phyloP scores from a whole-genome alignment of 2,113 vertebrate genomes.

The Onychostoma macrolepis region DNA sequence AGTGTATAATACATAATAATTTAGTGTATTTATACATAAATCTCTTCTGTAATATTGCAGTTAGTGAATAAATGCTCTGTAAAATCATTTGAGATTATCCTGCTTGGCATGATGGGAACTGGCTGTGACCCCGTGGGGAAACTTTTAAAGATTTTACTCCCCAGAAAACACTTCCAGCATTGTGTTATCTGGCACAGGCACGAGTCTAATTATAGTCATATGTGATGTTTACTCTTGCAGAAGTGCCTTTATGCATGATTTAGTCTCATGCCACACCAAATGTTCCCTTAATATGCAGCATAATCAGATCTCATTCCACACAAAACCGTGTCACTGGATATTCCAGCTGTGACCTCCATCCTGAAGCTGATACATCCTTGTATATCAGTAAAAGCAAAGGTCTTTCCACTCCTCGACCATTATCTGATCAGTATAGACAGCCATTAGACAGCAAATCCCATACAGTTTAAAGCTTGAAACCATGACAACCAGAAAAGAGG shows the following conservation, averaged over 20 bases:
- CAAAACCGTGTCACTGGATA: not conserved
- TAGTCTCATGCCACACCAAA: slow-evolving; percentile 26
- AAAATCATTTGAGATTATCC: not conserved
- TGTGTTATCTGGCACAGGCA: slow-evolving; percentile 9
- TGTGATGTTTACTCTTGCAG: slow-evolving; percentile 39
- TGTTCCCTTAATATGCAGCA: slow-evolving; percentile 22
- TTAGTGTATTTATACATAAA: not conserved
- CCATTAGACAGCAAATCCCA: slow-evolving; percentile 6
- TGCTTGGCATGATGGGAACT: not conserved
- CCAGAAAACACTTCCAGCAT: not conserved
- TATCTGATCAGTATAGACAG: not conserved
- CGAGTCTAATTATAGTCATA: slow-evolving; percentile 3
- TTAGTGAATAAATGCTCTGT: not conserved
- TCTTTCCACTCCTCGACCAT: not conserved
- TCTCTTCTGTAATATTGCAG: not conserved
- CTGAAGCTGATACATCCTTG: not conserved
- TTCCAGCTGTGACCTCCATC: slow-evolving; percentile 19
- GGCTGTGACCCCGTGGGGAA: not conserved
- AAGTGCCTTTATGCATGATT: slow-evolving; percentile 34
- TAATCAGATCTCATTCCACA: not conserved
- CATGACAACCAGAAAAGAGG: not conserved
- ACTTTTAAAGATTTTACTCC: slow-evolving; percentile 16
- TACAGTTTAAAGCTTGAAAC: not conserved
- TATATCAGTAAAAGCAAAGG: not conserved
- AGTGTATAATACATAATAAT: not conserved